Evolutionary conservation across 2,888 invertebrate genomes (phyloP), one percentile per base, ranked within the genome.

Genomic region (Panzeria rudis): DNA sequence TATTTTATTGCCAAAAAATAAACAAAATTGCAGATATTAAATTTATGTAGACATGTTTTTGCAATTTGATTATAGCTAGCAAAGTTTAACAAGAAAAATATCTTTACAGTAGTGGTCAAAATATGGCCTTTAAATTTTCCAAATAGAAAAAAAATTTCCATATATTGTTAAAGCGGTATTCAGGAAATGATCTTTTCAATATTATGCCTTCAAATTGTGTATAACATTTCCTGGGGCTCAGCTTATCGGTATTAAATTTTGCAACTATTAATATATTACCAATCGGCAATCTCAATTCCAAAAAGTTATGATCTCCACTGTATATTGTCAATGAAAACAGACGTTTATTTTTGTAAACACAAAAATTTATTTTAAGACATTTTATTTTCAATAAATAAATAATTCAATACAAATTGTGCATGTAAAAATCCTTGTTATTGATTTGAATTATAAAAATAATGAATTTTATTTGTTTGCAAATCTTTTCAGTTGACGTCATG

Each of bases 401-500:
- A n/a, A 47, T 29, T 44, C 56, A 29, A 15, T 50, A 50, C 15
- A 20, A 47, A 59, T 35, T 35, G n/a, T 11, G 11, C 15, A 6
- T 35, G 41, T 64, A 44, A 64, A 38, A 44, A 44, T 64, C 23
- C 15, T 29, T 64, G 6, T 41, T 64, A 41, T 44, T 64, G 64
- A 44, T 20, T 23, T 41, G 1, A 41, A 41, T 59, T 50, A n/a
- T 56, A 29, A 29, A 56, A 56, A 56, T 7, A 44, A 62, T 29
- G n/a, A 9, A 64, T 64, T 47, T 44, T 64, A 11, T 44, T 29
- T 47, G 5, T 6, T 75, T 61, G 47, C 17, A 15, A 61, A 20
- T 68, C 17, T 62, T 72, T 84, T 20, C 73, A 85, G 85, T 71
- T 85, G 85, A 85, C 85, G 85, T 82, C 85, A 85, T 75, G 8